Conservation (phyloP, 2,888 invertebrate genomes). For the Polymixis lichenea region DNA sequence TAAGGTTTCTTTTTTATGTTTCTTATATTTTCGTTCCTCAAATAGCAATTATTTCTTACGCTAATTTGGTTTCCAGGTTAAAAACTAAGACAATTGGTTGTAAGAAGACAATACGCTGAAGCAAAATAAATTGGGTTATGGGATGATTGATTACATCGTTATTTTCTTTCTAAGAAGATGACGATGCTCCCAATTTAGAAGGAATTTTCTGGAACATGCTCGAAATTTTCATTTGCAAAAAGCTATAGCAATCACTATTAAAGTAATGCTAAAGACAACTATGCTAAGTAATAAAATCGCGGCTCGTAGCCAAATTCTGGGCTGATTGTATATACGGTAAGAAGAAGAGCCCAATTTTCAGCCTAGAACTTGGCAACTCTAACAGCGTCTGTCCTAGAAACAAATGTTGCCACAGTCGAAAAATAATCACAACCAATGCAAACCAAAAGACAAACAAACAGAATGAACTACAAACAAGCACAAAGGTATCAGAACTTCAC, state of each 20-base stretch:
- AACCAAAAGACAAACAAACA: slow-evolving; percentile 30
- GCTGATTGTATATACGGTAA: no score
- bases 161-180: no score
- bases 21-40: neutral
- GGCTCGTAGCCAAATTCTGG: no score
- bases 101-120: neutral
- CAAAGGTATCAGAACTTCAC: slow-evolving; percentile 42
- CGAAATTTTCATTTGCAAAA: neutral
- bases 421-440: neutral
- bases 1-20: neutral
- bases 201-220: neutral
- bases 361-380: no score
- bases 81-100: neutral
- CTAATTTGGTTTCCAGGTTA: neutral
- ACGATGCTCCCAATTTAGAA: neutral
- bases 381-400: neutral
- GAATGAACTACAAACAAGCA: slow-evolving; percentile 33
- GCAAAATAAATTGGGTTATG: neutral
- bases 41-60: neutral
- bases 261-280: neutral
- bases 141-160: neutral
- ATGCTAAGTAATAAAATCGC: neutral
- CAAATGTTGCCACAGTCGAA: neutral
- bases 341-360: no score
- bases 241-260: neutral